Base-by-base conservation (phyloP, 1,140 invertebrate species). In the Drosophila littoralis region DNA sequence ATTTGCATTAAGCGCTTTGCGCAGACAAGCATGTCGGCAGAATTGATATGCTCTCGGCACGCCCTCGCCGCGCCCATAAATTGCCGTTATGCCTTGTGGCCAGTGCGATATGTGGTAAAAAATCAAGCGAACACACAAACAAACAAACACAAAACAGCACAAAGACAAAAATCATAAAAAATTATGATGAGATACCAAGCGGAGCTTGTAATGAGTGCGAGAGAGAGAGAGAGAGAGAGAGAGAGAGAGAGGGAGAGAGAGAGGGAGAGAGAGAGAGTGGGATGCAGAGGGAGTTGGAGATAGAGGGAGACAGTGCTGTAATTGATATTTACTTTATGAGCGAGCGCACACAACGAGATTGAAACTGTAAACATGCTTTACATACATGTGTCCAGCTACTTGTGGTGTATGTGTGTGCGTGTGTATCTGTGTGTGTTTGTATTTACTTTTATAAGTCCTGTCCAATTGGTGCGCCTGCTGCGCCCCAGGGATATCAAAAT, bases 311-410 rank as follows among this genome's bases (percentile, higher is more conserved):
- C 38, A 65, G 51, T 59, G 66, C 51, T 85, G 78, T 84, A 85
- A 84, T 85, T 85, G 81, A 84, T 84, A 84, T 84, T 84, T 84
- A 65, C 81, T 77, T 84, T 80, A 80, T 77, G 65, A 71, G 48
- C 65, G 61, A 71, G 48, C 65, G 65, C 69, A 71, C 57, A 77
- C 74, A 84, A 54, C 66, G 74, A 75, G 73, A 84, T 80, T 85
- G 81, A 77, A 85, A 84, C 81, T 81, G 81, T 84, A 84, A 84
- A 84, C 81, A 84, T 69, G 72, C 72, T 82, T 82, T 76, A 82
- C 36, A 10, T 38, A 75, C 80, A 82, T 60, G 75, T 75, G 79
- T 45, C 59, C 79, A 81, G 45, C 61, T 72, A 75, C 15, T 12
- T 3, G 28, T 8, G 17, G 12, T 35, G 28, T 55, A 32, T 51